Evolutionary conservation across 2,113 vertebrate genomes (phyloP), one percentile per base, ranked within the genome.

Genomic region (Channa argus): DNA sequence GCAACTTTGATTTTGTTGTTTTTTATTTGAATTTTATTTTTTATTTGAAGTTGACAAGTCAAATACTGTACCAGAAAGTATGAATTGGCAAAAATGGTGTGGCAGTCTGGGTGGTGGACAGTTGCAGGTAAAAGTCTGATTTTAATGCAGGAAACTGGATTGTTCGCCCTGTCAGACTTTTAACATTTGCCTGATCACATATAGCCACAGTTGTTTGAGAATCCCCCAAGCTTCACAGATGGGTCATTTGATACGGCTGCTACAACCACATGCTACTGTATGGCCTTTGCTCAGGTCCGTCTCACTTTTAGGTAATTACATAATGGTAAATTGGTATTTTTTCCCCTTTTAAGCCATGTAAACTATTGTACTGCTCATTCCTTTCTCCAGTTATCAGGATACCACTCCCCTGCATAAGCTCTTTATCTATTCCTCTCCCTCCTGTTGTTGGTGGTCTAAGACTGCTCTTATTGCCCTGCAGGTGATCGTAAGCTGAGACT

Each of bases 401-500:
- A 6, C 24, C 50, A 39, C 65, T 38, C 54, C 3, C n/a, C 63
- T 66, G 12, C 49, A 5, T n/a, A 33, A 8, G 71, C 43, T 60
- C 11, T 5, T 13, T 58, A 34, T 55, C 39, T 65, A 3, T 62
- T n/a, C 56, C 39, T 47, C 41, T 46, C 41, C 49, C 43, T 82
- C 70, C 4, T 72, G 76, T 33, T 50, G 24, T 71, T n/a, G 38
- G 56, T 67, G 54, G 64, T 70, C 56, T 61, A 44, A 70, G 46
- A 74, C 82, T 81, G 61, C 62, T 67, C 67, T 66, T 54, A 10
- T 14, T 85, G 49, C 73, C 89, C 88, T 82, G 67, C 9, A 83
- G 85, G 68, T 65, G 70, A 60, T 74, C 53, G 62, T 86, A 55
- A 89, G 90, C 80, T 71, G 34, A 80, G 72, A 84, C 91, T 81